Evolutionary conservation across 2,888 invertebrate species (phyloP).

Genomic region (Portevinia maculata): DNA sequence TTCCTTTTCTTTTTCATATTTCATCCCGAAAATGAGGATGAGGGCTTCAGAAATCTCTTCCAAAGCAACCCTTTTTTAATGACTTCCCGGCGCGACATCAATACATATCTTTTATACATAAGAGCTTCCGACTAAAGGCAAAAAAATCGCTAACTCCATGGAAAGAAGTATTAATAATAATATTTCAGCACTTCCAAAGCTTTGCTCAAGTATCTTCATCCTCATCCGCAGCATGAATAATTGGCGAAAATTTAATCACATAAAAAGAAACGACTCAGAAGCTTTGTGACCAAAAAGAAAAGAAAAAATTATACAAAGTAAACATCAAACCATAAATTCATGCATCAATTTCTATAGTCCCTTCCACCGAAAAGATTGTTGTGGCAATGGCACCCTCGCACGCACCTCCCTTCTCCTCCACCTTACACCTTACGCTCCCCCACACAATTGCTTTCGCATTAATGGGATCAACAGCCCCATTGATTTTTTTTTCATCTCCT

Average conservation of each 20-base stretch:
- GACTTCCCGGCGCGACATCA: constrained; percentile 7
- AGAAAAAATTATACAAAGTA: constrained; percentile 13
- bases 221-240: constrained; percentile 35
- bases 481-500: constrained; percentile 11
- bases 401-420: neutral
- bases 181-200: neutral
- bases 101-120: neutral
- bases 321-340: constrained; percentile 43
- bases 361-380: neutral
- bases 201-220: constrained; percentile 7
- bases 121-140: neutral
- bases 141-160: neutral
- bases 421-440: no score
- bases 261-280: constrained; percentile 40
- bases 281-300: neutral
- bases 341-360: constrained; percentile 42
- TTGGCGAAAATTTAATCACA: constrained; percentile 57
- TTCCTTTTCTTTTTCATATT: neutral
- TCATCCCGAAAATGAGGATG: neutral
- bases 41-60: neutral
- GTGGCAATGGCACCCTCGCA: neutral
- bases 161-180: neutral
- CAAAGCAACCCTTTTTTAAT: constrained; percentile 8
- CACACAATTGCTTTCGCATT: constrained; percentile 63
- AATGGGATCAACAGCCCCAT: constrained; percentile 63